Evolutionary conservation across 2,797 vertebrate species (phyloP).

Genomic region (Champsocephalus gunnari): DNA sequence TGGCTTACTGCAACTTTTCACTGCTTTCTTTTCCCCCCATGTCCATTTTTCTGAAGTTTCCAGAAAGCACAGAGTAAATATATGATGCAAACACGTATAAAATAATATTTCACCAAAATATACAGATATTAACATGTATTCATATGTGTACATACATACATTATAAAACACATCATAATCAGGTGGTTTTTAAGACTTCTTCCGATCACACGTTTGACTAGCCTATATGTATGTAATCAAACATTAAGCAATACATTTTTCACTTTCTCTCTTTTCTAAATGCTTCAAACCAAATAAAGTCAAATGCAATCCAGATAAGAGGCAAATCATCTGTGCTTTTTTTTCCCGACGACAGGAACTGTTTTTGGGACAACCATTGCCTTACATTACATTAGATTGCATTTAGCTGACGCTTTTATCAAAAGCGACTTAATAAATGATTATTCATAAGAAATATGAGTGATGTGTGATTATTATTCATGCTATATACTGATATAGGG

Average conservation of each 20-base stretch:
- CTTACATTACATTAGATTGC: too few species aligned
- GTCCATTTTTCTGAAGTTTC: not conserved
- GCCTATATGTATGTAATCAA: not conserved
- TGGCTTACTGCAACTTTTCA: slow-evolving; percentile 31
- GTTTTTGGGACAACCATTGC: too few species aligned
- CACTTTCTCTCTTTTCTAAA: not conserved
- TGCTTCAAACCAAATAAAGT: not conserved
- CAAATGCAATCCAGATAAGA: not conserved
- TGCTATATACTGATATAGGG: too few species aligned
- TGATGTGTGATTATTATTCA: too few species aligned
- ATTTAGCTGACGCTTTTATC: too few species aligned
- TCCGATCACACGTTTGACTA: not conserved
- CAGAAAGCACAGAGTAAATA: not conserved
- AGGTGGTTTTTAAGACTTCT: not conserved
- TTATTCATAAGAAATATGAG: too few species aligned
- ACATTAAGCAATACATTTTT: not conserved
- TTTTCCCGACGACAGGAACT: too few species aligned
- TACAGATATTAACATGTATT: not conserved
- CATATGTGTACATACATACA: not conserved
- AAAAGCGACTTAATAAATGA: too few species aligned
- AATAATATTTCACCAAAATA: not conserved
- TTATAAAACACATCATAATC: not conserved
- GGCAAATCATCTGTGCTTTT: not conserved
- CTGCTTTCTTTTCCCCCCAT: not conserved
- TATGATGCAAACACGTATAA: too few species aligned